Evolutionary conservation across 1,140 invertebrate genomes (phyloP), one percentile per base, ranked within the genome.

Genomic region (Bradysia coprophila): DNA sequence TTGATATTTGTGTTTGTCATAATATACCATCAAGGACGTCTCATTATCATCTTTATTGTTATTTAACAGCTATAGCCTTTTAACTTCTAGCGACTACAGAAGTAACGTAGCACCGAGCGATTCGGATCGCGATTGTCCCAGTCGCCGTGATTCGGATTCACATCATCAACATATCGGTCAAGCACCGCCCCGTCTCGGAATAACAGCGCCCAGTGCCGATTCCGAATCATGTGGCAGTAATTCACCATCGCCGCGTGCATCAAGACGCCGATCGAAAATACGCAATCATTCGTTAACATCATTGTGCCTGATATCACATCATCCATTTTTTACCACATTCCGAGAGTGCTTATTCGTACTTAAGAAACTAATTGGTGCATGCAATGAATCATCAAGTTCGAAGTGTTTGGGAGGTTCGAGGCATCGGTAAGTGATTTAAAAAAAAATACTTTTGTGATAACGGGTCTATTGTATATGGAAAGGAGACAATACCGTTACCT

Each of bases 321-420:
- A 99, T 73, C 93, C 94, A 28, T 98, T 99, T 65, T 95, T 98
- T 62, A 85, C 91, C 34, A 91, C 83, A 54, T 98, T 98, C 70
- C 81, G 94, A 44, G 90, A 98, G 67, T 95, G 93, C 68, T 74
- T 98, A 46, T 90, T 88, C 64, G 82, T 95, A 52, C 68, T 99
- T 49, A 89, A 92, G 61, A 87, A 84, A 56, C 68, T 98, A 43
- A 94, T 98, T 53, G 92, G 98, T 66, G 87, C 90, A 38, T 96
- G 91, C 65, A 91, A 94, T 65, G 90, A 97, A 67, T 86, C 83
- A 54, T 86, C 83, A 36, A 77, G 84, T 54, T 83, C 84, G 22
- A 72, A 80, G 53, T 75, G 87, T 53, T 80, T 91, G 16, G 89
- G 89, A 37, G 86, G 84, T 43, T 92, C 89, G 4, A 79, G 81